These are phyloP conservation scores for Stegana nigrithorax DNA, from an alignment of 2,888 invertebrate species.

Conservation along the genomic window DNA sequence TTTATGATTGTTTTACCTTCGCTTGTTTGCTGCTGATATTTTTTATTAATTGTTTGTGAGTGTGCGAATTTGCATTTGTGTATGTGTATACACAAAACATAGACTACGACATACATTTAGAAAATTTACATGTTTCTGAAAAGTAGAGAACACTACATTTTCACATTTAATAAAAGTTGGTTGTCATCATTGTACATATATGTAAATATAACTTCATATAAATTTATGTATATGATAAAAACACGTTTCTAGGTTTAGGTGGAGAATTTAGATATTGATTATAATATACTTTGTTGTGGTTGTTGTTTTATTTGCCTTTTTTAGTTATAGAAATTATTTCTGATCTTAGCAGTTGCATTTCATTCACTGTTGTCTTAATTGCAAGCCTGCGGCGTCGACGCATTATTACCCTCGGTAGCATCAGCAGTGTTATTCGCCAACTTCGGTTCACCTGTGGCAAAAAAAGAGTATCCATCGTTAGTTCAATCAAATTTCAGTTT, in stretches of 20 bases:
- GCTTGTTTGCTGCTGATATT: background rate
- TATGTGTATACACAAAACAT: background rate
- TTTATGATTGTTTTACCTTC: background rate
- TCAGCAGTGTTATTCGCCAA: conserved; percentile 57
- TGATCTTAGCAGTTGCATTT: conserved; percentile 17
- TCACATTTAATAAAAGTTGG: conserved; percentile 1
- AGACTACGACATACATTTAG: background rate
- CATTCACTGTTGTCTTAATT: conserved; percentile 43
- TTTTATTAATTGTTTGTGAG: no score
- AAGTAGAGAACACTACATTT: no score
- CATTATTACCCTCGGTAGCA: conserved; percentile 47
- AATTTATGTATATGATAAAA: conserved; percentile 4
- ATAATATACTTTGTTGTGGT: background rate
- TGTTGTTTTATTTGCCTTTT: no score
- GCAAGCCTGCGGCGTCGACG: conserved; percentile 64
- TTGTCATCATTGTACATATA: background rate
- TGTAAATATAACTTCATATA: background rate
- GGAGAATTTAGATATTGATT: background rate
- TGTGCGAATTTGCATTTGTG: no score
- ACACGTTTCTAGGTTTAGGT: background rate
- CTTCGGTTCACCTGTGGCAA: conserved; percentile 63
- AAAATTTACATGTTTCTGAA: background rate
- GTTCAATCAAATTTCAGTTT: background rate
- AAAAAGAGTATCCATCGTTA: conserved; percentile 14
- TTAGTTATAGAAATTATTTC: no score